Base-by-base conservation (phyloP, 2,113 vertebrate genomes). In the Strigops habroptila region DNA sequence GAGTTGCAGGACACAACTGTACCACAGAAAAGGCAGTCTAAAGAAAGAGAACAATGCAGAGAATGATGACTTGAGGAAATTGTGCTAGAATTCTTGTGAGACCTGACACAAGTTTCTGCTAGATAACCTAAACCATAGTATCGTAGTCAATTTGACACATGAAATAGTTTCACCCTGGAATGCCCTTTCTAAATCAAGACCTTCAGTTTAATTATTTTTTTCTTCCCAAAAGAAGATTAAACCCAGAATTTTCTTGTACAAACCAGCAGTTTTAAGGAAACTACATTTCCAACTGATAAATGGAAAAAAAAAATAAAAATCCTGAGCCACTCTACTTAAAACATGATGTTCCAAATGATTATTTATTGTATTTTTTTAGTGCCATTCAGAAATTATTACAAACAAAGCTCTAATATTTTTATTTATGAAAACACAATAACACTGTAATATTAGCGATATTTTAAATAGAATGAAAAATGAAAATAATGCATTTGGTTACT, bases 301-400 rank as follows among this genome's bases (percentile, higher is more conserved):
- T 57, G 22, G 27, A 37, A 75, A 71, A 71, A 35, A 70, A 82
- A 73, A 55, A 9, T 39, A 39, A 62, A 43, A 59, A 55, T 75
- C 57, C 65, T 53, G 46, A 90, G 87, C 24, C 95, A 88, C 17
- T 83, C 63, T 91, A 23, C 39, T 70, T 91, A 63, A 91, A 95
- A 74, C 53, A 46, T 84, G 7, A 73, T 44, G 16, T 81, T 91
- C 55, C 73, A 93, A 91, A 91, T 83, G 33, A 82, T 86, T 33
- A 43, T 96, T 95, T 97, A 96, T 96, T 94, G 18, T 52, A 41
- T 78, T 90, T 93, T 84, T 88, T 95, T 64, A 52, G 55, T 90
- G 68, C 85, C 51, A 78, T 88, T 96, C 71, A 90, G 75, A 91
- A 91, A 75, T 90, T 60, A 39, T 75, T 95, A 96, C 95, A 96